Evolutionary conservation across 2,797 vertebrate genomes (phyloP).

Genomic region (Miichthys miiuy): DNA sequence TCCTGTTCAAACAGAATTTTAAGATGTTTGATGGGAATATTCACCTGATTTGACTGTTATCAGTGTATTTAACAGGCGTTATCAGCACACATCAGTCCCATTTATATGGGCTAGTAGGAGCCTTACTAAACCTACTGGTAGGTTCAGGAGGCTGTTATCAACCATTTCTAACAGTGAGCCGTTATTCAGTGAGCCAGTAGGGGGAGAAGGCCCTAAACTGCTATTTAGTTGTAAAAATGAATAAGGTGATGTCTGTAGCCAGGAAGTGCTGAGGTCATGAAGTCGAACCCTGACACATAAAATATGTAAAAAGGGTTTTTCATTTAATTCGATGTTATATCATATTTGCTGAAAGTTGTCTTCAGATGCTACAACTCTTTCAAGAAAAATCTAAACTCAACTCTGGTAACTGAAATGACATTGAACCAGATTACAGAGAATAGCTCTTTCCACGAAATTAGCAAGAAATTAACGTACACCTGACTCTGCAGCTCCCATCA

Average conservation of each 20-base stretch:
- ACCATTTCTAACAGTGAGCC: too few relatives aligned
- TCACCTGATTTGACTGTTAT: background rate
- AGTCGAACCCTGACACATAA: background rate
- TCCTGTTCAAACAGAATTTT: conserved; percentile 21
- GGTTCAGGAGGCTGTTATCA: too few relatives aligned
- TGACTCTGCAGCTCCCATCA: too few relatives aligned
- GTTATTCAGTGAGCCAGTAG: too few relatives aligned
- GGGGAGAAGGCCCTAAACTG: background rate
- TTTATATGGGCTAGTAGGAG: too few relatives aligned
- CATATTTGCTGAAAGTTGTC: background rate
- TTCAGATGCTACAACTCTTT: too few relatives aligned
- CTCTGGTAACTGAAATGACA: too few relatives aligned
- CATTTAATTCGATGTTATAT: background rate
- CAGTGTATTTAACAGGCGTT: too few relatives aligned
- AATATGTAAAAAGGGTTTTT: background rate
- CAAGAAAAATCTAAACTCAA: too few relatives aligned
- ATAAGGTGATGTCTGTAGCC: background rate
- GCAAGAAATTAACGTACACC: background rate
- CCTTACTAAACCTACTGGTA: too few relatives aligned
- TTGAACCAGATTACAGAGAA: background rate
- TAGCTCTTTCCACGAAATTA: background rate
- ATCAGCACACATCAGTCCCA: too few relatives aligned
- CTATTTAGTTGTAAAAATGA: background rate
- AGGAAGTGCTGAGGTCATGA: background rate
- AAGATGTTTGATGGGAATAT: conserved; percentile 17